A percentile compares a stretch with the other conserved stretches of the same genome.
Evolutionary conservation across 1,140 invertebrate genomes (phyloP).

Genomic region (Drosophila arizonae): DNA sequence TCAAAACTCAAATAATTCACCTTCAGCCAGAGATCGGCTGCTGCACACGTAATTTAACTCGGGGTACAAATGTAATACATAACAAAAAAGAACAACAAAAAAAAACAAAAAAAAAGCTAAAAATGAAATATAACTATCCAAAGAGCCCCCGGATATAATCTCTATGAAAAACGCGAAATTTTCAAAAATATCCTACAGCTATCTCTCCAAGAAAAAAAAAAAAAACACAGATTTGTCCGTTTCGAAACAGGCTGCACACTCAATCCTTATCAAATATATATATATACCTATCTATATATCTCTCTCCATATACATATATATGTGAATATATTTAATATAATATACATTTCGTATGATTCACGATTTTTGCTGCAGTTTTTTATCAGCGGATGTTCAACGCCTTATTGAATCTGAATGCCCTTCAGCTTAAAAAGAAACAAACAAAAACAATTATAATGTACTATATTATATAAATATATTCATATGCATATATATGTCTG

Average conservation of each 20-base stretch:
- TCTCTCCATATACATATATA: too few species aligned
- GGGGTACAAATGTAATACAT: constrained; percentile 44
- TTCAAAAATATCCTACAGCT: constrained; percentile 18
- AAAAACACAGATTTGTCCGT: constrained; percentile 16
- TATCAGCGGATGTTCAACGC: constrained; percentile 73
- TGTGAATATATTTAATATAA: constrained; percentile 39
- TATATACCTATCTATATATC: constrained; percentile 18
- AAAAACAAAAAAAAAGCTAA: constrained; percentile 15
- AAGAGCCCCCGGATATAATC: constrained; percentile 49
- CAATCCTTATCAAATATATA: constrained; percentile 53
- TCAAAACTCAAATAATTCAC: constrained; percentile 53
- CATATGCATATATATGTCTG: constrained; percentile 19
- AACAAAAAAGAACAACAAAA: constrained; percentile 10
- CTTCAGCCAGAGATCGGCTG: constrained; percentile 70
- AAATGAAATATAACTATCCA: constrained; percentile 50
- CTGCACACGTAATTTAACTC: constrained; percentile 78
- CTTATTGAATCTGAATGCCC: constrained; percentile 55
- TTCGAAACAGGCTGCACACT: constrained; percentile 24
- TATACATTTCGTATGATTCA: constrained; percentile 49
- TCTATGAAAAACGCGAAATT: constrained; percentile 16
- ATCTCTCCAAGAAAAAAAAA: constrained; percentile 3
- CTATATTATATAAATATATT: constrained; percentile 38
- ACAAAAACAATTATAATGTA: constrained; percentile 6
- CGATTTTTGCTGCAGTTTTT: constrained; percentile 56
- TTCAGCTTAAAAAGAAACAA: constrained; percentile 24